Conservation (phyloP, 2,888 invertebrate genomes). For the Acanthococcus lagerstroemiae region DNA sequence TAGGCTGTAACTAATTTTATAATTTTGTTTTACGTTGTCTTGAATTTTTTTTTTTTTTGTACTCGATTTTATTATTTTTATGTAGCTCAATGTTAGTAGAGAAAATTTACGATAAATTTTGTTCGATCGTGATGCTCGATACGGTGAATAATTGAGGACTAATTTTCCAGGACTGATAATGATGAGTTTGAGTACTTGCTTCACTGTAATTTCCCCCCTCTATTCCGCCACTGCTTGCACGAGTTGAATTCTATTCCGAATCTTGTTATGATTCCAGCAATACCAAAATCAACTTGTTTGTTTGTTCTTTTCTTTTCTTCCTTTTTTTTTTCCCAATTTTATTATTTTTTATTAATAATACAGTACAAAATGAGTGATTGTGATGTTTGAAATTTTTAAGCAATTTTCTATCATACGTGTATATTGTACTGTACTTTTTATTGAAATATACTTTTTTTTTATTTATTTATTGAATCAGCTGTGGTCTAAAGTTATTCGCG, state of each 20-base stretch:
- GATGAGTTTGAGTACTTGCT: background rate
- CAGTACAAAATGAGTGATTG: slow-evolving; percentile 29
- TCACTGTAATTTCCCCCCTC: too few relatives aligned
- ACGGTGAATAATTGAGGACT: too few relatives aligned
- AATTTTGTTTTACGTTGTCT: slow-evolving; percentile 7
- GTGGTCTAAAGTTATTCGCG: too few relatives aligned
- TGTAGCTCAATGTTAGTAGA: slow-evolving; percentile 4
- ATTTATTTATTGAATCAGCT: background rate
- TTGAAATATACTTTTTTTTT: background rate
- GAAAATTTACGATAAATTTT: background rate
- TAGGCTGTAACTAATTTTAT: slow-evolving; percentile 24
- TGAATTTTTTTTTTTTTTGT: background rate
- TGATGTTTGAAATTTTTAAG: slow-evolving; percentile 28
- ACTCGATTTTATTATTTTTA: background rate
- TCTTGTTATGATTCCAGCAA: too few relatives aligned
- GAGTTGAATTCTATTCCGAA: too few relatives aligned
- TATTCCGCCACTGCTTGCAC: too few relatives aligned
- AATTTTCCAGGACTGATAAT: too few relatives aligned
- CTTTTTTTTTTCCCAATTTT: slow-evolving; percentile 1
- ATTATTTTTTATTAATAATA: slow-evolving; percentile 17
- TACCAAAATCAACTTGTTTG: too few relatives aligned
- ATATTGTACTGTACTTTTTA: slow-evolving; percentile 17
- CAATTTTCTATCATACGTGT: slow-evolving; percentile 13
- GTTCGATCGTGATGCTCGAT: background rate
- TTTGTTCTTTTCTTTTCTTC: background rate